A percentile compares a stretch with the other conserved stretches of the same genome.
These are phyloP conservation scores for Dipodomys stephensi DNA, from an alignment of 2,113 vertebrate species.

Conservation along the genomic window DNA sequence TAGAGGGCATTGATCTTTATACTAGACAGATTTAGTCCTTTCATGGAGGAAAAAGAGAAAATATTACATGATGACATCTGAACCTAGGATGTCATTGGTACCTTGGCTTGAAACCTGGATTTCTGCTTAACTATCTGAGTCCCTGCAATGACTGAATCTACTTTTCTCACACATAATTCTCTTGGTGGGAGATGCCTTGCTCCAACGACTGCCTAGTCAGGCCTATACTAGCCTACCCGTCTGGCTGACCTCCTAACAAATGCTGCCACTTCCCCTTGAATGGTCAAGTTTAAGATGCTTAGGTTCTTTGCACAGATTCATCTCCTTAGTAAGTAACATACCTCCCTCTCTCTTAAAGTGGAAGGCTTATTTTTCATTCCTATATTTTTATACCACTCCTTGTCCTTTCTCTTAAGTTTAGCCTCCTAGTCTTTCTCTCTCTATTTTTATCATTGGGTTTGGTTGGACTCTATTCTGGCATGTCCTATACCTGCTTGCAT, in stretches of 20 bases:
- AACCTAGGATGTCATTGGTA: neutral
- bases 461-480: neutral
- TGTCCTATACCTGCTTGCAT: neutral
- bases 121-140: neutral
- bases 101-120: neutral
- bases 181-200: neutral
- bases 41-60: neutral
- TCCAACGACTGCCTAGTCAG: neutral
- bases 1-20: neutral
- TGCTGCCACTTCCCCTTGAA: neutral
- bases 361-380: neutral
- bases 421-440: neutral
- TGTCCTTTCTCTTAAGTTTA: neutral
- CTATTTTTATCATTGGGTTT: neutral
- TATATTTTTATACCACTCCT: neutral
- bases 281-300: neutral
- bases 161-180: neutral
- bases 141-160: neutral
- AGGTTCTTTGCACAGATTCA: neutral
- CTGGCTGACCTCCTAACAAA: neutral
- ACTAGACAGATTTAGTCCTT: neutral
- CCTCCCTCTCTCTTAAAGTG: neutral
- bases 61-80: neutral
- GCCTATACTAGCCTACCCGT: too few species aligned
- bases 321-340: neutral